Conservation (phyloP, 2,888 invertebrate genomes). For the Chrysolina americana region DNA sequence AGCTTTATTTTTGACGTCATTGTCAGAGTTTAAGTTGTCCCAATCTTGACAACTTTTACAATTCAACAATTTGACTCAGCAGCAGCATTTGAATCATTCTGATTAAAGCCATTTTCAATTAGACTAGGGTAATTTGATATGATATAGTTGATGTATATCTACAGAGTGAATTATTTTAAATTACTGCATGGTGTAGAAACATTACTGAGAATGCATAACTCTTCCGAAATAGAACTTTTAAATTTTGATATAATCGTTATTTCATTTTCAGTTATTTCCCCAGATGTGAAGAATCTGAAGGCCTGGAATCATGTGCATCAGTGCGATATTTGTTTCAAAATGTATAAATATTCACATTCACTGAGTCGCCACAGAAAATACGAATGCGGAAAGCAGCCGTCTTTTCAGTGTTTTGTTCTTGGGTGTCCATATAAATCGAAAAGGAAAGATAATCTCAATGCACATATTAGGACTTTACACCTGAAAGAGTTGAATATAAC, state of each 20-base stretch:
- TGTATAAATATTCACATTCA: constrained; percentile 60
- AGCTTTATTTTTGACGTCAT: no score
- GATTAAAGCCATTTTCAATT: no score
- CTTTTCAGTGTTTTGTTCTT: constrained; percentile 56
- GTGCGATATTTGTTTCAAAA: constrained; percentile 57
- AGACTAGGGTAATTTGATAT: no score
- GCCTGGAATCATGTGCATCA: constrained; percentile 37
- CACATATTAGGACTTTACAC: constrained; percentile 57
- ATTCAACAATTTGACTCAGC: no score
- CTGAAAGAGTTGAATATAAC: constrained; percentile 54
- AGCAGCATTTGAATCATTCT: no score
- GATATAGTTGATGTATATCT: no score
- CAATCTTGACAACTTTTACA: no score
- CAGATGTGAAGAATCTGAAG: constrained; percentile 30
- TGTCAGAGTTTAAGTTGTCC: no score
- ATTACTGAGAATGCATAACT: neutral
- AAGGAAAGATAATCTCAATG: constrained; percentile 60
- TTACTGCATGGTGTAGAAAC: neutral
- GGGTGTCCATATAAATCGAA: constrained; percentile 60
- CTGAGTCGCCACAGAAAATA: constrained; percentile 59
- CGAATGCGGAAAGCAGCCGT: constrained; percentile 61
- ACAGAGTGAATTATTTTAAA: neutral
- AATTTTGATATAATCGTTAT: constrained; percentile 3
- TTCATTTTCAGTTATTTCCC: constrained; percentile 33
- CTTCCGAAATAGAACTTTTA: neutral